phyloP scores from a whole-genome alignment of 2,113 vertebrate genomes.

The Actenoides lindsayi region DNA sequence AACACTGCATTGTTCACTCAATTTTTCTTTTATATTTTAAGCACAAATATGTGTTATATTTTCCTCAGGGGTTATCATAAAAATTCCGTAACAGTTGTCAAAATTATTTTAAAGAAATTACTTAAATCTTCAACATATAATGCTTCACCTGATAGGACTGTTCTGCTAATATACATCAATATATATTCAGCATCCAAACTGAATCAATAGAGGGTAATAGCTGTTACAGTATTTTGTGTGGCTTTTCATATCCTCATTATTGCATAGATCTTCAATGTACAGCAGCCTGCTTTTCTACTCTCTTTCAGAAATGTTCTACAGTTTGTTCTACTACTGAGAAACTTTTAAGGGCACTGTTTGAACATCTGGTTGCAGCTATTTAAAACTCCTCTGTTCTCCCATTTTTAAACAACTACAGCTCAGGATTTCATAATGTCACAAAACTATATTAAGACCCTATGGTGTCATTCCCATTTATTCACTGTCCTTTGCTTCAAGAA shows the following conservation, averaged over 20 bases:
- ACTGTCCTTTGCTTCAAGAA: neutral
- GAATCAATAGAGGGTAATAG: neutral
- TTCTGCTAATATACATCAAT: neutral
- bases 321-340: neutral
- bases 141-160: neutral
- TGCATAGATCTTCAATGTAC: neutral
- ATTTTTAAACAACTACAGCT: neutral
- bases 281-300: neutral
- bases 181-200: neutral
- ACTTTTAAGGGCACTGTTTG: neutral
- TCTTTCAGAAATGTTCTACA: neutral
- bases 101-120: neutral
- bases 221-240: neutral
- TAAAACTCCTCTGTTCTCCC: neutral
- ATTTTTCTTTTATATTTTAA: neutral
- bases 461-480: neutral
- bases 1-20: neutral
- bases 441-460: neutral
- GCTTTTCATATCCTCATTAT: neutral
- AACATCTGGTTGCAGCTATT: neutral
- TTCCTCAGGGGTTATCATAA: rapidly evolving
- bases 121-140: neutral
- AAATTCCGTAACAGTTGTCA: neutral
- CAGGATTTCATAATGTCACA: neutral
- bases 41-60: neutral